phyloP scores from a whole-genome alignment of 2,113 vertebrate species.

The Strix aluco region DNA sequence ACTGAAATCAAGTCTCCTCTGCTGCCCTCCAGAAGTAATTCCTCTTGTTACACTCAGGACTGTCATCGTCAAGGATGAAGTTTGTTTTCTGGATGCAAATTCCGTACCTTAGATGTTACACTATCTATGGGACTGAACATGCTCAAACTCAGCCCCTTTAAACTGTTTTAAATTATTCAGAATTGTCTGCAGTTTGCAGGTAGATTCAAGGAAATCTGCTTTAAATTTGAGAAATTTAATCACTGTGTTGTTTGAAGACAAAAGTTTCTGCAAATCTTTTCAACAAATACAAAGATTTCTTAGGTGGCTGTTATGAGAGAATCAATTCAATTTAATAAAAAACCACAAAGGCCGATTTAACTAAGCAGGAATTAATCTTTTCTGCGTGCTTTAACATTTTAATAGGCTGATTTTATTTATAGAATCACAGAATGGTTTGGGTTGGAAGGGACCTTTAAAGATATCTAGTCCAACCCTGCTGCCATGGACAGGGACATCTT shows the following conservation, averaged over 20 bases:
- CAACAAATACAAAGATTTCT: not conserved
- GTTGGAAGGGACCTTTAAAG: not conserved
- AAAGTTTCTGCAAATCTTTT: not conserved
- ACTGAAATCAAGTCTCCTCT: not conserved
- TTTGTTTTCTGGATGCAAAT: not conserved
- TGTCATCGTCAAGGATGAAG: not conserved
- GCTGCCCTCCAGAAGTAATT: not conserved
- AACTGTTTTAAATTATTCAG: not conserved
- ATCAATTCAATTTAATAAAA: constrained; percentile 1
- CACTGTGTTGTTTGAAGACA: not conserved
- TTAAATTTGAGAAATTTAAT: constrained; percentile 5
- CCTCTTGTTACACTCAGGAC: not conserved
- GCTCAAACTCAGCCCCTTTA: not conserved
- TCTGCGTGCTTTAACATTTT: not conserved
- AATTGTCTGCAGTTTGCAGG: not conserved
- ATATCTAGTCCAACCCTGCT: not conserved
- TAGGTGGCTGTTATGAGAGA: not conserved
- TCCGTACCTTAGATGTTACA: not conserved
- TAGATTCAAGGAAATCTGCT: not conserved
- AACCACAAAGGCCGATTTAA: not conserved
- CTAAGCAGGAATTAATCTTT: not conserved
- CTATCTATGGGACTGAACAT: not conserved
- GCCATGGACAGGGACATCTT: not conserved
- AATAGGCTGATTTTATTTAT: not conserved
- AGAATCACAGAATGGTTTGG: not conserved